phyloP scores from a whole-genome alignment of 1,140 invertebrate genomes.

The Belonocnema kinseyi region DNA sequence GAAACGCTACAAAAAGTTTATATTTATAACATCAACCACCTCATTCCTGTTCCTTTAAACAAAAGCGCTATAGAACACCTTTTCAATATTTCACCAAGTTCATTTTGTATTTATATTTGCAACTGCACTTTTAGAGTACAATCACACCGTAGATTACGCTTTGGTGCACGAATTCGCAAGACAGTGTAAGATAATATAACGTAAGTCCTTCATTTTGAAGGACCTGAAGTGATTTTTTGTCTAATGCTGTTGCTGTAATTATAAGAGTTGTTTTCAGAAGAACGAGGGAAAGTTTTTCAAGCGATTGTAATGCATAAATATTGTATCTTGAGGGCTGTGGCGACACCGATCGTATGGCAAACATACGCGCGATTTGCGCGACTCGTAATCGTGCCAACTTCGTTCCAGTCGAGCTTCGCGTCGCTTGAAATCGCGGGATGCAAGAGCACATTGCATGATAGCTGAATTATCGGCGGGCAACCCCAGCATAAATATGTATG shows the following conservation, averaged over 20 bases:
- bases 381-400: constrained; percentile 33
- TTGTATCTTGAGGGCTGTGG: background rate
- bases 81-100: too few species aligned
- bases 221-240: constrained; percentile 2
- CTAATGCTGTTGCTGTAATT: background rate
- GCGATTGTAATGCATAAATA: constrained; percentile 2
- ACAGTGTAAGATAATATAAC: too few species aligned
- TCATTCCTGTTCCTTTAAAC: too few species aligned
- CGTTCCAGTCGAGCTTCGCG: constrained; percentile 33
- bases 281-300: background rate
- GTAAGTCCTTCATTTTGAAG: background rate
- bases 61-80: too few species aligned
- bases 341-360: constrained; percentile 5
- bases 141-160: too few species aligned
- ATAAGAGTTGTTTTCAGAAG: background rate
- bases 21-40: too few species aligned
- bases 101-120: too few species aligned
- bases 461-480: constrained; percentile 69
- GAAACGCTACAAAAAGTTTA: too few species aligned
- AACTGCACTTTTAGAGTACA: too few species aligned
- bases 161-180: too few species aligned
- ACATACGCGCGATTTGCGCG: constrained; percentile 50
- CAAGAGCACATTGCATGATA: constrained; percentile 65
- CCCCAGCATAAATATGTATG: constrained; percentile 71
- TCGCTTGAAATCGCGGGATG: constrained; percentile 48